phyloP scores from a whole-genome alignment of 2,797 vertebrate species.

The Helicolenus hilgendorfi region DNA sequence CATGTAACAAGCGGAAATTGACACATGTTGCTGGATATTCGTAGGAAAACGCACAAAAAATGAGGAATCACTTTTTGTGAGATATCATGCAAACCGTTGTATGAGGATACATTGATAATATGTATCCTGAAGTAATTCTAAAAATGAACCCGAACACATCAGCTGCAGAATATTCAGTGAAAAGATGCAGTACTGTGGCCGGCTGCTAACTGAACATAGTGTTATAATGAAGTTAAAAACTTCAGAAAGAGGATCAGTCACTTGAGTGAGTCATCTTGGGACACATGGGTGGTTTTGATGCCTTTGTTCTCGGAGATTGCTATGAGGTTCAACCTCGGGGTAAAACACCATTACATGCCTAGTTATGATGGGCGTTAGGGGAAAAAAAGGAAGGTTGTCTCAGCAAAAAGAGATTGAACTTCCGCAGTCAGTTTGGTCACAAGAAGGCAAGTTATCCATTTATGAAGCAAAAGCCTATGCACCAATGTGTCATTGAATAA shows the following conservation, averaged over 20 bases:
- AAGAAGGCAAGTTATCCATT: neutral
- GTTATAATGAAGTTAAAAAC: neutral
- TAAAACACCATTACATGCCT: neutral
- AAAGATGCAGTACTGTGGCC: neutral
- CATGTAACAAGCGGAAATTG: too few relatives aligned
- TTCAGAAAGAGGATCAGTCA: slow-evolving; percentile 8
- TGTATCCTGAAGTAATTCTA: neutral
- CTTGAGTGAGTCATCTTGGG: slow-evolving; percentile 1
- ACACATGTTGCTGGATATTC: too few relatives aligned
- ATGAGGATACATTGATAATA: neutral
- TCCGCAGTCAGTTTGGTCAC: neutral
- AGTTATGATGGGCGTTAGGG: neutral
- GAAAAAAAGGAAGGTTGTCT: neutral
- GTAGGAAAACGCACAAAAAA: too few relatives aligned
- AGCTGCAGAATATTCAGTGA: neutral
- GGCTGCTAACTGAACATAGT: neutral
- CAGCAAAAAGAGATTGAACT: neutral
- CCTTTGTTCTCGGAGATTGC: slow-evolving; percentile 11
- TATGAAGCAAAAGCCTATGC: neutral
- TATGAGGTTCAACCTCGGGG: slow-evolving; percentile 12
- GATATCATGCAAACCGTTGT: too few relatives aligned
- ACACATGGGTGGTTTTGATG: neutral
- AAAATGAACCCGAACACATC: neutral
- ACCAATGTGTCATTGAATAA: slow-evolving; percentile 36
- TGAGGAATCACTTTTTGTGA: too few relatives aligned